A percentile compares a stretch with the other conserved stretches of the same genome.
Evolutionary conservation across 2,888 invertebrate genomes (phyloP).

Genomic region (Cabera pusaria): DNA sequence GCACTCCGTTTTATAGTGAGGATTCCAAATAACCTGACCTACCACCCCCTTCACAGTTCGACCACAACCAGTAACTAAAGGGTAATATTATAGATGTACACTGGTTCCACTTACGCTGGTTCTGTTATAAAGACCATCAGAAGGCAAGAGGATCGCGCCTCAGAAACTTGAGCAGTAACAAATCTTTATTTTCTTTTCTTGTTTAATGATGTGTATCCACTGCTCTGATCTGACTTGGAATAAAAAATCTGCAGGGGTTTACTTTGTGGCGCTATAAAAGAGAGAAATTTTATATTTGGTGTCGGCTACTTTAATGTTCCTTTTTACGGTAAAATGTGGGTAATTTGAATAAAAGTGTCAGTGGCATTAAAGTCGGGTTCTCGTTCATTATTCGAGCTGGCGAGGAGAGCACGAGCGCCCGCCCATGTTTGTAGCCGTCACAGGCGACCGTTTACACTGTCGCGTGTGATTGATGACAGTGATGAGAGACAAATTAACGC

Average conservation of each 20-base stretch:
- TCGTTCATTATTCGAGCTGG: conserved; percentile 53
- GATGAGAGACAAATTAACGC: no score
- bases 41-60: conserved; percentile 16
- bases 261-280: conserved; percentile 22
- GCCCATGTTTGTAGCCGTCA: conserved; percentile 49
- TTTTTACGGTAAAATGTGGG: conserved; percentile 31
- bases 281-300: conserved; percentile 21
- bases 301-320: conserved; percentile 25
- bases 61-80: conserved; percentile 25
- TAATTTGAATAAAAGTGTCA: conserved; percentile 50
- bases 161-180: conserved; percentile 44
- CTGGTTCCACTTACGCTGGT: conserved; percentile 34
- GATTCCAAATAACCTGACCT: conserved; percentile 37
- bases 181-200: conserved; percentile 49
- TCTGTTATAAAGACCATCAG: conserved; percentile 35
- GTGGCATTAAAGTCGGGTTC: conserved; percentile 45
- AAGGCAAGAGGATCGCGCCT: conserved; percentile 42
- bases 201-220: conserved; percentile 43
- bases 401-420: conserved; percentile 36
- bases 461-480: conserved; percentile 10
- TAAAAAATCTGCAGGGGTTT: conserved; percentile 26
- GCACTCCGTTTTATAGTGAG: conserved; percentile 40
- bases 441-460: conserved; percentile 40
- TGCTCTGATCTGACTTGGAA: conserved; percentile 33
- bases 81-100: conserved; percentile 30